Evolutionary conservation across 2,888 invertebrate species (phyloP).

Genomic region (Neelides folsomi): DNA sequence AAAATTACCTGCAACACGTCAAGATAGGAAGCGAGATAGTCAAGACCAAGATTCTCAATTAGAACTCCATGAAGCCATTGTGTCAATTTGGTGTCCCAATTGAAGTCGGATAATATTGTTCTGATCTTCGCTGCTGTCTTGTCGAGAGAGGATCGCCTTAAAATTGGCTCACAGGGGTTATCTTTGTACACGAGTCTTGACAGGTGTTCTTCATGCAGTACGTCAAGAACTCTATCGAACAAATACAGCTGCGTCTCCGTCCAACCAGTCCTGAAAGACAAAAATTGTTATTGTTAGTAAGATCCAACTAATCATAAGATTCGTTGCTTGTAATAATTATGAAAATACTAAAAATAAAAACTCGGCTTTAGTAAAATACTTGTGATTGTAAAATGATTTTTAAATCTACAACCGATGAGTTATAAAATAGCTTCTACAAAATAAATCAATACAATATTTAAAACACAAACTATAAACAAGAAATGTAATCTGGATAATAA

Average conservation of each 20-base stretch:
- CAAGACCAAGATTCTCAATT: conserved; percentile 52
- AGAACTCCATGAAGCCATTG: conserved; percentile 65
- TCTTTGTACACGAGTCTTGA: conserved; percentile 50
- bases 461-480: too few species aligned
- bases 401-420: neutral
- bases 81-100: conserved; percentile 58
- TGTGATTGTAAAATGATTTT: conserved; percentile 1
- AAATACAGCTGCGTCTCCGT: conserved; percentile 49
- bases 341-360: neutral
- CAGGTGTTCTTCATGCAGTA: conserved; percentile 53
- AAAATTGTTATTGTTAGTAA: conserved; percentile 47
- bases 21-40: conserved; percentile 57
- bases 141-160: conserved; percentile 55
- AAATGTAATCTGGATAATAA: too few species aligned
- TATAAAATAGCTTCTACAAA: neutral
- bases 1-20: conserved; percentile 56
- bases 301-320: conserved; percentile 53
- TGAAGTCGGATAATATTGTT: conserved; percentile 51
- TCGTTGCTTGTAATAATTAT: conserved; percentile 45
- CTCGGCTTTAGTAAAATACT: conserved; percentile 3
- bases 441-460: neutral
- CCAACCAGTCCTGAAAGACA: conserved; percentile 47
- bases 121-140: conserved; percentile 54
- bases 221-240: conserved; percentile 51
- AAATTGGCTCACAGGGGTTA: conserved; percentile 51